Conservation (phyloP, 2,888 invertebrate genomes). For the Drosophila tripunctata region DNA sequence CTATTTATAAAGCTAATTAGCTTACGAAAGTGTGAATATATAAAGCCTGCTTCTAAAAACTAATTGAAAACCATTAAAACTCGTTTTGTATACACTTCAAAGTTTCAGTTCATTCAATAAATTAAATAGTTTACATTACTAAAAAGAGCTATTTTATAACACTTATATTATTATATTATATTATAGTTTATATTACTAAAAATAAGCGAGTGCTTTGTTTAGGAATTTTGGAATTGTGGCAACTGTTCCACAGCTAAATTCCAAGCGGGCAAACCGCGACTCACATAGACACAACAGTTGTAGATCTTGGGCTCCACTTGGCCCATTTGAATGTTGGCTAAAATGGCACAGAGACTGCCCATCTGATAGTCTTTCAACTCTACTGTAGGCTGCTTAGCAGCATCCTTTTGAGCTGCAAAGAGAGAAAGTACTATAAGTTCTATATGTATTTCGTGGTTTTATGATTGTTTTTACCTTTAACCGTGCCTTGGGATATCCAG, state of each 20-base stretch:
- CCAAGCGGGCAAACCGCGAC: conserved; percentile 80
- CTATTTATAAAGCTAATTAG: no score
- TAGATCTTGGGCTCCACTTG: conserved; percentile 66
- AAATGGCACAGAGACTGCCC: conserved; percentile 73
- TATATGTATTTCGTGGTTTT: rapidly evolving
- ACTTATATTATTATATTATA: no score
- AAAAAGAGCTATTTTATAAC: no score
- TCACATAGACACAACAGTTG: conserved; percentile 78
- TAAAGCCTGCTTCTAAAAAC: no score
- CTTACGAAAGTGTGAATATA: no score
- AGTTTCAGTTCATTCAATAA: no score
- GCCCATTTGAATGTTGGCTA: conserved; percentile 73
- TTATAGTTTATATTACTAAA: no score
- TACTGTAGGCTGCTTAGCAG: conserved; percentile 10
- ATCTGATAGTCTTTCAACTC: conserved; percentile 58
- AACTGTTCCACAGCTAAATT: conserved; percentile 71
- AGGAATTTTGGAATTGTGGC: conserved; percentile 35
- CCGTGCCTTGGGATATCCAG: conserved; percentile 83
- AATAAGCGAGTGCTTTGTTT: no score
- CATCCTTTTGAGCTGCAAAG: neutral
- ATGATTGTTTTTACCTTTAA: conserved; percentile 60
- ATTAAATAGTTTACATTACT: no score
- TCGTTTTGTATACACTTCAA: no score
- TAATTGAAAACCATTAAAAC: no score
- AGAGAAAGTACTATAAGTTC: neutral